Evolutionary conservation across 2,797 vertebrate species (phyloP).

Genomic region (Sorex maritimensis): DNA sequence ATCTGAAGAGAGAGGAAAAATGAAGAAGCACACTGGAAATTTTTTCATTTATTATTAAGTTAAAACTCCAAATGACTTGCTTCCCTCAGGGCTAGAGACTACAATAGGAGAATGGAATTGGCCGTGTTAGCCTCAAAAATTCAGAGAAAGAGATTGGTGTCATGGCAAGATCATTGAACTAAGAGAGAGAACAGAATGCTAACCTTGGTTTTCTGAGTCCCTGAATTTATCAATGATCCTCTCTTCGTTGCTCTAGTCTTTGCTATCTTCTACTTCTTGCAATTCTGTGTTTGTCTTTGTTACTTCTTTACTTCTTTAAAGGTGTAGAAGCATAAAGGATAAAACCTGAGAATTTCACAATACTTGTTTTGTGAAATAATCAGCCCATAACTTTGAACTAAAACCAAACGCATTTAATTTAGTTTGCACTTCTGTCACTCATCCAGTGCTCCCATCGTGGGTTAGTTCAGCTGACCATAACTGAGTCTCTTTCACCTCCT

Average conservation of each 20-base stretch:
- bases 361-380: not conserved
- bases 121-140: constrained; percentile 73
- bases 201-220: constrained; percentile 24
- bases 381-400: not conserved
- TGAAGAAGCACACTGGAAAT: constrained; percentile 69
- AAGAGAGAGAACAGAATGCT: constrained; percentile 65
- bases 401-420: constrained; percentile 23
- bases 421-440: not conserved
- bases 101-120: constrained; percentile 72
- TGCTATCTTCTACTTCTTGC: not conserved
- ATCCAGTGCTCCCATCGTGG: not conserved
- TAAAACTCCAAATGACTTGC: constrained; percentile 80
- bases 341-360: not conserved
- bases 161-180: constrained; percentile 55
- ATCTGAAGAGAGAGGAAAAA: constrained; percentile 81
- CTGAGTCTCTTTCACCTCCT: not conserved
- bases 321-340: not conserved
- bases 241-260: not conserved
- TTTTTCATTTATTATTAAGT: constrained; percentile 85
- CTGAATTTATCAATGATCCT: not conserved
- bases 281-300: not conserved
- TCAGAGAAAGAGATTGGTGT: constrained; percentile 68
- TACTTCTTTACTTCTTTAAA: not conserved
- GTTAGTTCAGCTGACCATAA: not conserved
- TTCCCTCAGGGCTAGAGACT: constrained; percentile 69